Evolutionary conservation across 2,888 invertebrate species (phyloP), one percentile per base, ranked within the genome.

Genomic region (Abscondita cerata): DNA sequence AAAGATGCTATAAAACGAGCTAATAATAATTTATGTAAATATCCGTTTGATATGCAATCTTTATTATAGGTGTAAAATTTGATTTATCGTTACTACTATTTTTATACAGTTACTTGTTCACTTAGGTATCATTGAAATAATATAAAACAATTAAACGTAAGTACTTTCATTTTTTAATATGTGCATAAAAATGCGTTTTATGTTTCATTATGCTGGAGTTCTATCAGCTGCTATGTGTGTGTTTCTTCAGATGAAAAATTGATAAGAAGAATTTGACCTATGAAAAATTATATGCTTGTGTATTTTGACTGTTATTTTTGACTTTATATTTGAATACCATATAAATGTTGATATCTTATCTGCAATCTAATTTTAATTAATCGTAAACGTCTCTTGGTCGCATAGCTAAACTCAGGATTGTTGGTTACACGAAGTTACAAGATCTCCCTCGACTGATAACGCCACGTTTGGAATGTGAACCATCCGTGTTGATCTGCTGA

Each of bases 321-420:
- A 54, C 44, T 46, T 33, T 53, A 59, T 59, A 59, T 63, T 63
- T 62, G 56, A 62, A 57, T 62, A 46, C 41, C 57, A 59, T 63
- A 63, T 59, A 59, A 63, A 63, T 59, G 59, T 46, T 55, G 54
- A 71, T 72, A 75, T 73, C 75, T 75, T 75, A 75, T 75, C 75
- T 69, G 75, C 73, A 73, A 76, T 76, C 75, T 75, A 76, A 76
- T 75, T 76, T 75, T 75, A 76, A 77, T 77, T 76, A 76, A 77
- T 76, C 75, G 74, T 76, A 75, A 76, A 75, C 69, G 77, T 75
- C 76, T 73, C 68, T 50, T 73, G 69, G 70, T 67, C 73, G 72
- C 74, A 75, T 75, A 74, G 73, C 73, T 72, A 70, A 70, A 70
- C 70, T 70, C 68, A 70, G 71, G 71, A 73, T 71, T 72, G 72